Conservation (phyloP, 2,113 vertebrate species). For the Aegotheles bennettii region DNA sequence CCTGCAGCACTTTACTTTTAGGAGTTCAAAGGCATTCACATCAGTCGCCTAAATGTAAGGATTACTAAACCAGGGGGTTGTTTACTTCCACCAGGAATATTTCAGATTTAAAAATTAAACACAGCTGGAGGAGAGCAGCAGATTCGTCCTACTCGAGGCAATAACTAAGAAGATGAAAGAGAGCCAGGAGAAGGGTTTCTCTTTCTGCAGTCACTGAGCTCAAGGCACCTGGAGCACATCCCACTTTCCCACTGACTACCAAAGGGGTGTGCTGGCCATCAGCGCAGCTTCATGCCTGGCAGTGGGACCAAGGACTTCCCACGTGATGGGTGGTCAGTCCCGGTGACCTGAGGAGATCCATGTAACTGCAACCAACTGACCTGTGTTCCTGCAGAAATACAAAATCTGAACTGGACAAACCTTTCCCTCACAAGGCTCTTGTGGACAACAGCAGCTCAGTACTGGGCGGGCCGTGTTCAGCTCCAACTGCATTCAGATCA, state of each 20-base stretch:
- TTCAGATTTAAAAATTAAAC: not conserved
- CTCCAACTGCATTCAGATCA: not conserved
- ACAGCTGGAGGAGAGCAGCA: not conserved
- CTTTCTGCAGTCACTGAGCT: not conserved
- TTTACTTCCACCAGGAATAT: not conserved
- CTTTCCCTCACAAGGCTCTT: not conserved
- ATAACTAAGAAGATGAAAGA: too few species aligned
- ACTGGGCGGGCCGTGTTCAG: not conserved
- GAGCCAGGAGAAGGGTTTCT: not conserved
- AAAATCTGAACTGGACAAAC: not conserved
- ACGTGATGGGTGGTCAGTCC: not conserved
- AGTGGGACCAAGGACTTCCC: not conserved
- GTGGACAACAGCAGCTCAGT: not conserved
- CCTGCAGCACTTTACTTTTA: not conserved
- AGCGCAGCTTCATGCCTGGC: accelerated
- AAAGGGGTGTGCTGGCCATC: not conserved
- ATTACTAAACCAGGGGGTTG: not conserved
- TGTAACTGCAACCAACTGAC: not conserved
- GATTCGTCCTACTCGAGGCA: not conserved
- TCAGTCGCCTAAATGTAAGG: not conserved
- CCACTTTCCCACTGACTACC: not conserved
- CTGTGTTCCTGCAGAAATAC: not conserved
- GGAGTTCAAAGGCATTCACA: not conserved
- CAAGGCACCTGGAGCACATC: not conserved
- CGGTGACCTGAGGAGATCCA: accelerated